phyloP scores from a whole-genome alignment of 1,140 invertebrate species.

The Cheumatopsyche charites region DNA sequence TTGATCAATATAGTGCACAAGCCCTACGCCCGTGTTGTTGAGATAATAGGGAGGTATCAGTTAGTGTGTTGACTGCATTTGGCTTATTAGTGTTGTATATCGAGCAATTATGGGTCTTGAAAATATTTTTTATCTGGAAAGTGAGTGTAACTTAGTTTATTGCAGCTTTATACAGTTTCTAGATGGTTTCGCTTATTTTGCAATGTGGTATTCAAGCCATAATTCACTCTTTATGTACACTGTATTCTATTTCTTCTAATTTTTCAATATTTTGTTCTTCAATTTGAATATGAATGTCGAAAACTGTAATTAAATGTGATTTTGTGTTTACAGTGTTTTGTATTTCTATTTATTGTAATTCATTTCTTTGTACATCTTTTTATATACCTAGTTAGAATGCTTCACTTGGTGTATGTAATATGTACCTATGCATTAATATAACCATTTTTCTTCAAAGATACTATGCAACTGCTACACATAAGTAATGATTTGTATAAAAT shows the following conservation, averaged over 20 bases:
- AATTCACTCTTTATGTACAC: no score
- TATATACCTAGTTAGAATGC: no score
- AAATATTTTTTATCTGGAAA: constrained; percentile 62
- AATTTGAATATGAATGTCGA: no score
- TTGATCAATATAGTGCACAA: constrained; percentile 47
- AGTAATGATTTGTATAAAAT: no score
- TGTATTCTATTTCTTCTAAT: no score
- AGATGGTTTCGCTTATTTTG: background rate
- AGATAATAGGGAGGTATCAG: constrained; percentile 43
- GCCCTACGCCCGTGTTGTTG: constrained; percentile 30
- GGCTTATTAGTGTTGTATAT: constrained; percentile 32
- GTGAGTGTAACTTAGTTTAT: constrained; percentile 53
- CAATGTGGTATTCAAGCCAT: no score
- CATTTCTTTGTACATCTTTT: background rate
- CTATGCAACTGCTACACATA: no score
- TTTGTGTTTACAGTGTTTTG: background rate
- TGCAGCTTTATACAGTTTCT: background rate
- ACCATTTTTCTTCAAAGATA: no score
- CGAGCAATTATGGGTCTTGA: constrained; percentile 57
- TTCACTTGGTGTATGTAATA: no score
- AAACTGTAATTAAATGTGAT: no score
- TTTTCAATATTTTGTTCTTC: no score
- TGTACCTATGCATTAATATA: no score
- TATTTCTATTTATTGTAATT: background rate
- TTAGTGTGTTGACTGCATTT: constrained; percentile 36